A percentile compares a stretch with the other conserved stretches of the same genome.
These are phyloP conservation scores for Trypoxylus dichotomus DNA, from an alignment of 1,140 invertebrate genomes.

Conservation along the genomic window DNA sequence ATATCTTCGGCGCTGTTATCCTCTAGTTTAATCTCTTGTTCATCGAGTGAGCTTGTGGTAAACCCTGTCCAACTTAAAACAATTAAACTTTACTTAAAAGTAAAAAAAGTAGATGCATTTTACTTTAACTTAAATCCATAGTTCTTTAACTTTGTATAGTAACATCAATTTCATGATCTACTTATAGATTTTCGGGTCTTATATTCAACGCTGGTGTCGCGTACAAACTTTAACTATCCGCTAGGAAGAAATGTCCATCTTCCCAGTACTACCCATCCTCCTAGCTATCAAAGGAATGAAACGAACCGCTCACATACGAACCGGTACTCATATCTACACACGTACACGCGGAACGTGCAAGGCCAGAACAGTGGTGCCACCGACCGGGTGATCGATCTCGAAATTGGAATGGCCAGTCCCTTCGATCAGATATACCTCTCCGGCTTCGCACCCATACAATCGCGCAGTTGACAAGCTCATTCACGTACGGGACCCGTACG, in stretches of 20 bases:
- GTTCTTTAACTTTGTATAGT: too few relatives aligned
- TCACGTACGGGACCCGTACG: background rate
- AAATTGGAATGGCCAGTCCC: conserved; percentile 35
- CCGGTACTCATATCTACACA: background rate
- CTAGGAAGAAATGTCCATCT: background rate
- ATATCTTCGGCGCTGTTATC: too few relatives aligned
- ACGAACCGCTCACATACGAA: background rate
- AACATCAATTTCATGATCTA: too few relatives aligned
- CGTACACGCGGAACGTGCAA: conserved; percentile 1
- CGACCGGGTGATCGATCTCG: conserved; percentile 34
- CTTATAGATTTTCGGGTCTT: too few relatives aligned
- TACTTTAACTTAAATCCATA: too few relatives aligned
- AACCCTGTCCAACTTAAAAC: too few relatives aligned
- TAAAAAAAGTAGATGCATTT: too few relatives aligned
- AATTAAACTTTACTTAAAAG: too few relatives aligned
- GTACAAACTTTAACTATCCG: background rate
- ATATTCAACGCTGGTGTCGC: too few relatives aligned
- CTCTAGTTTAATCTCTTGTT: too few relatives aligned
- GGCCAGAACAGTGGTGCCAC: conserved; percentile 13
- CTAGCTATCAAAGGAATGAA: conserved; percentile 1
- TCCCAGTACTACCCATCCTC: background rate
- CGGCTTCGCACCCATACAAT: background rate
- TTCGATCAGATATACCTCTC: conserved; percentile 37
- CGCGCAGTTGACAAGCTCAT: background rate
- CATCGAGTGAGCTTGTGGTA: too few relatives aligned